Conservation (phyloP, 2,113 vertebrate species). For the Symphodus melops region DNA sequence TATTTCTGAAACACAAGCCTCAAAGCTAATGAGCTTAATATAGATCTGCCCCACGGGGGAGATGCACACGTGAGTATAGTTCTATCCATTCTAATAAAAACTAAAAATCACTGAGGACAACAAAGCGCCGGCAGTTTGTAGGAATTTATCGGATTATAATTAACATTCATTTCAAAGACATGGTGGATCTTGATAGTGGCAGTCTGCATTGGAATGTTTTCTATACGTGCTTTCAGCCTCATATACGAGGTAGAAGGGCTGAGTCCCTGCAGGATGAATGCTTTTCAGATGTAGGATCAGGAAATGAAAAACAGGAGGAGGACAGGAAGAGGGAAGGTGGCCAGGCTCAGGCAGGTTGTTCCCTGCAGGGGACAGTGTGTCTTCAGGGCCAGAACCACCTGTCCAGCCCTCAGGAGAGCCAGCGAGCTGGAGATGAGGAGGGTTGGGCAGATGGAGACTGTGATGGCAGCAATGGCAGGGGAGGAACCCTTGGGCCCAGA, state of each 20-base stretch:
- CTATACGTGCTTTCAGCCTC: neutral
- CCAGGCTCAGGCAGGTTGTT: slow-evolving; percentile 63
- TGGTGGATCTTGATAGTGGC: neutral
- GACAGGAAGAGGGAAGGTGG: slow-evolving; percentile 33
- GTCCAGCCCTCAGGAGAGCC: slow-evolving; percentile 57
- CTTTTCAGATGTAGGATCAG: slow-evolving; percentile 16
- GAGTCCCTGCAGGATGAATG: neutral
- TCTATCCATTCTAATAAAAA: neutral
- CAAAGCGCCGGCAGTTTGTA: neutral
- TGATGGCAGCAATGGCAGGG: slow-evolving; percentile 31
- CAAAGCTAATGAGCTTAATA: slow-evolving; percentile 32
- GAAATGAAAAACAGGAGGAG: slow-evolving; percentile 44
- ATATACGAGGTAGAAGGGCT: neutral
- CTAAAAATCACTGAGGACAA: slow-evolving; percentile 1
- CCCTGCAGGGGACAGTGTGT: slow-evolving; percentile 52
- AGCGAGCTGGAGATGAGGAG: slow-evolving; percentile 41
- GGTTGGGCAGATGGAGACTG: slow-evolving; percentile 69
- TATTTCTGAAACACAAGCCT: neutral
- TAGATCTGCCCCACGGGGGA: neutral
- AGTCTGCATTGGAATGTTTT: neutral
- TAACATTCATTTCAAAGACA: neutral
- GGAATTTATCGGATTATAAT: neutral
- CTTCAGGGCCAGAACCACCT: slow-evolving; percentile 73
- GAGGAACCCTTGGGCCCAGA: slow-evolving; percentile 47
- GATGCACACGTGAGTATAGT: neutral